Evolutionary conservation across 1,140 invertebrate species (phyloP).

Genomic region (Drosophila nigromelanica): DNA sequence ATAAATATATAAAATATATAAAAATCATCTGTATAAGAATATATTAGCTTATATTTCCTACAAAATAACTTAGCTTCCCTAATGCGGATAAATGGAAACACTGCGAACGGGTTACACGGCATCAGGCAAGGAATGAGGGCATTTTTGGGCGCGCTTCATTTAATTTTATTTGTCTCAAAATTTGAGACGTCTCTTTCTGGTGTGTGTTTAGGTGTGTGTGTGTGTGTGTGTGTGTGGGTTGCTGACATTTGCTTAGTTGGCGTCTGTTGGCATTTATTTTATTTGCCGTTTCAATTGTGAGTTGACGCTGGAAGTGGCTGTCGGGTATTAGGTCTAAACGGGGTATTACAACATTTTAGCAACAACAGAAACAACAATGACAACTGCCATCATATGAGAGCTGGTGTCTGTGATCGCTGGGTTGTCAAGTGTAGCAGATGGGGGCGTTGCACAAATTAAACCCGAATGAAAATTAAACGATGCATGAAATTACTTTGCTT

Average conservation of each 20-base stretch:
- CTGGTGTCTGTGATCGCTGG: conserved; percentile 30
- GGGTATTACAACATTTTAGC: conserved; percentile 67
- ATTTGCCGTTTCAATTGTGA: conserved; percentile 77
- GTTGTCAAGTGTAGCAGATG: conserved; percentile 30
- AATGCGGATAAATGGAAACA: conserved; percentile 17
- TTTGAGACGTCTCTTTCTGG: conserved; percentile 61
- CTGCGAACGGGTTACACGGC: conserved; percentile 23
- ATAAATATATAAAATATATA: too few species aligned
- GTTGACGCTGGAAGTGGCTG: conserved; percentile 69
- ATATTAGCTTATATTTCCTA: too few species aligned
- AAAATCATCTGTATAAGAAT: too few species aligned
- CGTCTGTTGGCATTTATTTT: conserved; percentile 65
- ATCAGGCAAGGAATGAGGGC: conserved; percentile 10
- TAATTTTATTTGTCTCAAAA: conserved; percentile 79
- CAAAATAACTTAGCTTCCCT: too few species aligned
- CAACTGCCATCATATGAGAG: conserved; percentile 56
- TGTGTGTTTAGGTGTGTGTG: conserved; percentile 10
- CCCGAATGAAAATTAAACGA: conserved; percentile 83
- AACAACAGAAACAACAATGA: conserved; percentile 34
- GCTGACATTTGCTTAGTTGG: conserved; percentile 36
- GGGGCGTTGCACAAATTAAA: conserved; percentile 80
- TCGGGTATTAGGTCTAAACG: conserved; percentile 80
- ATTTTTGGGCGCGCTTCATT: conserved; percentile 71
- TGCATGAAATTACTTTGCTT: conserved; percentile 83
- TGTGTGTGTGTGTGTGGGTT: conserved; percentile 1